phyloP scores from a whole-genome alignment of 2,113 vertebrate species.

The Columbina picui region DNA sequence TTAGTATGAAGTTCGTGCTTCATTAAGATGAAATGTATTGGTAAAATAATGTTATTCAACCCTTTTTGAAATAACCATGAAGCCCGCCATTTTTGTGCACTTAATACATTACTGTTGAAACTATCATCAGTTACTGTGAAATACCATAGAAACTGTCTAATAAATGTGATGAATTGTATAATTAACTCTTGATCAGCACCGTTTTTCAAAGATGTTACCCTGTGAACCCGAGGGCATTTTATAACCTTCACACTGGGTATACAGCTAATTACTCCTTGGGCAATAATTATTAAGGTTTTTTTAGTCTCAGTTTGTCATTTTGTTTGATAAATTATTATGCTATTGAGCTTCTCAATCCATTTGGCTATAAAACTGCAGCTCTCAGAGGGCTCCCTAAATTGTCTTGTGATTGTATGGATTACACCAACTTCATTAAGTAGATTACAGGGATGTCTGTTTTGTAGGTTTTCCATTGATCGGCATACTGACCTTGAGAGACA shows the following conservation, averaged over 20 bases:
- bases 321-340: conserved; percentile 67
- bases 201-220: conserved; percentile 71
- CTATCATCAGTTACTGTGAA: conserved; percentile 69
- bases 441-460: conserved; percentile 70
- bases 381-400: conserved; percentile 46
- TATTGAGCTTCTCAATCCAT: conserved; percentile 55
- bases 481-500: conserved; percentile 98
- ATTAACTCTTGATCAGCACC: conserved; percentile 81
- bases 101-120: conserved; percentile 44
- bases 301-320: conserved; percentile 63
- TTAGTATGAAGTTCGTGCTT: not conserved
- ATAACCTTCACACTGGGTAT: conserved; percentile 70
- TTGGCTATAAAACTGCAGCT: conserved; percentile 47
- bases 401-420: conserved; percentile 22
- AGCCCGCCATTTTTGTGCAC: not conserved
- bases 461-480: conserved; percentile 97
- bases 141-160: conserved; percentile 74
- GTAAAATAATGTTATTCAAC: conserved; percentile 25
- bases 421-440: conserved; percentile 15
- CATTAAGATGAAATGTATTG: conserved; percentile 28
- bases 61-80: not conserved
- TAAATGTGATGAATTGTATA: conserved; percentile 79
- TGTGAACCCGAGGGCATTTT: conserved; percentile 72
- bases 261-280: conserved; percentile 82
- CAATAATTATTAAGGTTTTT: conserved; percentile 81